Evolutionary conservation across 2,797 vertebrate species (phyloP), one percentile per base, ranked within the genome.

Genomic region (Syngnathus rostellatus): DNA sequence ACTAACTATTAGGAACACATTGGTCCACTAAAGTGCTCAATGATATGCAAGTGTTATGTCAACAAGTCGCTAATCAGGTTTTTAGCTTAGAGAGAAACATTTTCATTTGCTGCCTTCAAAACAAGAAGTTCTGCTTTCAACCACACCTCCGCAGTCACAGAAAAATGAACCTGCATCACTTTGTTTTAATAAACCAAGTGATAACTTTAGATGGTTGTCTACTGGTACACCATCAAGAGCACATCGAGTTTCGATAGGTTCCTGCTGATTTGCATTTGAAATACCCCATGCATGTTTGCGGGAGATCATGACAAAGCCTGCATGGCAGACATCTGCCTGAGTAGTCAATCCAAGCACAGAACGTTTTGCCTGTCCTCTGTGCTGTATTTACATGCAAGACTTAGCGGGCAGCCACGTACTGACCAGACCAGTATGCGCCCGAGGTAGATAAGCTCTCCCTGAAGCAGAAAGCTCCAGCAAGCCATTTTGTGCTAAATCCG

Each of bases 401-500:
- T 41, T 50, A 64, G 66, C 46, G 19, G 14, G 54, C 14, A 23
- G 3, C 71, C 25, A 69, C 51, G 65, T 68, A 72, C 25, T 14
- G 25, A 37, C 68, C n/a, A n/a, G n/a, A 23, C 23, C 66, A 65
- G 62, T 68, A 45, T 68, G 74, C 31, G 43, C 10, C 14, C 66
- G 63, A 70, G 68, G 70, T 68, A 67, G 68, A 58, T 88, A 86
- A 89, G 85, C 83, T 50, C 70, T 37, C 54, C 39, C 39, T 60
- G 66, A 76, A 70, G 66, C 68, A 74, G 10, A 83, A 76, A 77
- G 75, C 63, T 66, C 71, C 64, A 68, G 60, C 65, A 63, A 72
- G 72, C 65, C 60, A 68, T 76, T 77, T 79, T 38, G 62, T 65
- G 43, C 63, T 70, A 73, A 72, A 51, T 75, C 70, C 66, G 68